Evolutionary conservation across 35 echinoderm and acorn worm genomes (phyloP).

Genomic region (Ophiothrix spiculata): DNA sequence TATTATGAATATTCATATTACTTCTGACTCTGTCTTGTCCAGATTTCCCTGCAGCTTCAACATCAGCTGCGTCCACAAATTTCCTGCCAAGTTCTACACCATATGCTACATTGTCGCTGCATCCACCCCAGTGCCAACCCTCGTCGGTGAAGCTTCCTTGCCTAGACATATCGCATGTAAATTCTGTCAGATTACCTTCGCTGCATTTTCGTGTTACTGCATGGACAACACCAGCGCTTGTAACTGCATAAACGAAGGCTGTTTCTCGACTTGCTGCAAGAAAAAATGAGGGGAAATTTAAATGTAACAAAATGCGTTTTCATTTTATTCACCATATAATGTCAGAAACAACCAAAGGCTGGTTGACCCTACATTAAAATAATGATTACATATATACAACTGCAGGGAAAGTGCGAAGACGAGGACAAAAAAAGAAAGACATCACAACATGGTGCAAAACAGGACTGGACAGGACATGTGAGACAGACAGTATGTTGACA

Average conservation of each 20-base stretch:
- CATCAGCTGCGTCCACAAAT: constrained; percentile 78
- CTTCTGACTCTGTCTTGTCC: constrained; percentile 29
- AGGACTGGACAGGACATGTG: too few relatives aligned
- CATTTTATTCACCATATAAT: too few relatives aligned
- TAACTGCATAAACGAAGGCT: constrained; percentile 94
- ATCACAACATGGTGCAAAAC: too few relatives aligned
- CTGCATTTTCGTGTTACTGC: constrained; percentile 79
- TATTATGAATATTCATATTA: constrained; percentile 97
- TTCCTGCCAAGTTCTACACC: constrained; percentile 63
- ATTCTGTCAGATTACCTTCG: constrained; percentile 81
- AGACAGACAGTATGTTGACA: too few relatives aligned
- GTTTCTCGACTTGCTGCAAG: constrained; percentile 88
- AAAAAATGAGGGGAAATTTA: too few relatives aligned
- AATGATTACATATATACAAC: too few relatives aligned
- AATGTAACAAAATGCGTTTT: too few relatives aligned
- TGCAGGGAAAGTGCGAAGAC: too few relatives aligned
- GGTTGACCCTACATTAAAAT: too few relatives aligned
- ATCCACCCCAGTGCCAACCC: constrained; percentile 91
- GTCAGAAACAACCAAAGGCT: too few relatives aligned
- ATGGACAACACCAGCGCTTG: constrained; percentile 85
- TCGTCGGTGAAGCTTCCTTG: constrained; percentile 33
- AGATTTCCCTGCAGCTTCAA: neutral
- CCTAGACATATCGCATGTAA: constrained; percentile 51
- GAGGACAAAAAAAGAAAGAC: too few relatives aligned
- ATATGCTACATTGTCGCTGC: constrained; percentile 82